Conservation (phyloP, 2,888 invertebrate species). For the Lithosia quadra region DNA sequence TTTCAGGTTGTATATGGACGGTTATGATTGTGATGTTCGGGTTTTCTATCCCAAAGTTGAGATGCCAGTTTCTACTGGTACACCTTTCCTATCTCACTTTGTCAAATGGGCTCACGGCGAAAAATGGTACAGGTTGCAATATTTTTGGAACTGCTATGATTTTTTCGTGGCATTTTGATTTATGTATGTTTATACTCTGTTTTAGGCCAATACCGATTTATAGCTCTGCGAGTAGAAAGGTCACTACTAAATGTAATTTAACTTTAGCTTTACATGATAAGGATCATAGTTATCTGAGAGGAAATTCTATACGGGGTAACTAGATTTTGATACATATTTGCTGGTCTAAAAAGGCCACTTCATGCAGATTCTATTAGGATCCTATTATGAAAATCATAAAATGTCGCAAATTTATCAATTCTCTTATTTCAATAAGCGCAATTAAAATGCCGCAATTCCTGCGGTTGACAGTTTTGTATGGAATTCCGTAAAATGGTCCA, state of each 20-base stretch:
- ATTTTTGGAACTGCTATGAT: neutral
- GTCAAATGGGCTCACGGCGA: conserved; percentile 94
- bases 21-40: conserved; percentile 89
- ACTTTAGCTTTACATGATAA: conserved; percentile 72
- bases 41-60: conserved; percentile 90
- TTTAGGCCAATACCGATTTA: conserved; percentile 35
- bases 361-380: too few species aligned
- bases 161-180: conserved; percentile 31
- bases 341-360: too few species aligned
- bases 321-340: neutral
- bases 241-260: conserved; percentile 31
- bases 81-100: conserved; percentile 92
- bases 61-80: conserved; percentile 94
- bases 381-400: too few species aligned
- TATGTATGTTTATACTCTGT: neutral
- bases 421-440: too few species aligned
- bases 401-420: too few species aligned
- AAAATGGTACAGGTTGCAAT: conserved; percentile 82
- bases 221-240: conserved; percentile 9
- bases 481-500: too few species aligned
- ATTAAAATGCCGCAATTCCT: too few species aligned
- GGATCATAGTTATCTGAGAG: conserved; percentile 88
- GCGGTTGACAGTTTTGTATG: too few species aligned
- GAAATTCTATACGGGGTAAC: conserved; percentile 92
- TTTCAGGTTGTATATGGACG: conserved; percentile 90